Conservation (phyloP, 2,113 vertebrate genomes). For the Tenrec ecaudatus region DNA sequence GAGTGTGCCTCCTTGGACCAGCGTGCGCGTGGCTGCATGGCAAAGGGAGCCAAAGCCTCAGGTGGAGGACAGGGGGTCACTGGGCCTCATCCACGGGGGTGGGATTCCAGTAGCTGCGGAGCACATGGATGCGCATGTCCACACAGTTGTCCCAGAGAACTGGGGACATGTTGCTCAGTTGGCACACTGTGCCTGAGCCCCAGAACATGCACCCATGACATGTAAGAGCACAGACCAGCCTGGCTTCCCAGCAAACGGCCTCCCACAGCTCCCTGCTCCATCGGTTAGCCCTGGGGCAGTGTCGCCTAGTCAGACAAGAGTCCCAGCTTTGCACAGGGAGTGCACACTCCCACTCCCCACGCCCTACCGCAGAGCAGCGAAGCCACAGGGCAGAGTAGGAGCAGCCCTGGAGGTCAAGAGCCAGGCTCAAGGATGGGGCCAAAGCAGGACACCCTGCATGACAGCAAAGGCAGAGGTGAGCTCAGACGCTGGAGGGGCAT, state of each 20-base stretch:
- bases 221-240: neutral
- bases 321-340: no score
- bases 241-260: neutral
- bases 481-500: neutral
- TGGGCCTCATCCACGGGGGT: neutral
- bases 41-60: neutral
- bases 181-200: neutral
- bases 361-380: no score
- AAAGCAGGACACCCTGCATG: neutral
- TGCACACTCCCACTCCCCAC: no score
- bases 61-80: neutral
- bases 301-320: no score
- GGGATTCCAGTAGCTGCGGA: neutral
- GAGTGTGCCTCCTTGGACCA: neutral
- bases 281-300: neutral
- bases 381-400: no score
- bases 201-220: neutral
- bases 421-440: no score
- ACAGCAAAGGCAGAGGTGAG: neutral
- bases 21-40: neutral
- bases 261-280: neutral
- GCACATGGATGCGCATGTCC: slow-evolving; percentile 6
- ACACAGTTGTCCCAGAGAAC: neutral
- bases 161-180: neutral
- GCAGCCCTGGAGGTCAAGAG: no score